Evolutionary conservation across 2,888 invertebrate species (phyloP).

Genomic region (Blera fallax): DNA sequence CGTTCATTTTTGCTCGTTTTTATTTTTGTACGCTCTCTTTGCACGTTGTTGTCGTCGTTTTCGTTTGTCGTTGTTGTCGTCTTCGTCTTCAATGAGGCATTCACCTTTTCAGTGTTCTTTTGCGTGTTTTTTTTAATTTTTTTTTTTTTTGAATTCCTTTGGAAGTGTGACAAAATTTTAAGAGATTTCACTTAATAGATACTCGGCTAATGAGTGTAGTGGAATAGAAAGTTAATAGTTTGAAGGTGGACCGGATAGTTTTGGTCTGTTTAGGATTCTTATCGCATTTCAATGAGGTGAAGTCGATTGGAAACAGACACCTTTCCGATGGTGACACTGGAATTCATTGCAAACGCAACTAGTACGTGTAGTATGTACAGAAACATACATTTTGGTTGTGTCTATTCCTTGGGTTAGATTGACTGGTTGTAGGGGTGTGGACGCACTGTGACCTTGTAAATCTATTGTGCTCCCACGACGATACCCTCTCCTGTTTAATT

Average conservation of each 20-base stretch:
- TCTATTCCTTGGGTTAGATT: too few relatives aligned
- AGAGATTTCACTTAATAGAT: constrained; percentile 14
- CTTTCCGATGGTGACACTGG: neutral
- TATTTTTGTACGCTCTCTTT: constrained; percentile 57
- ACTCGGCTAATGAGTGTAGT: neutral
- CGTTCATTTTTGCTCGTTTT: constrained; percentile 47
- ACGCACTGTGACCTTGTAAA: too few relatives aligned
- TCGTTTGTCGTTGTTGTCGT: neutral
- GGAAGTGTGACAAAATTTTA: constrained; percentile 8
- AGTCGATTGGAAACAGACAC: neutral
- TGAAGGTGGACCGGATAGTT: neutral
- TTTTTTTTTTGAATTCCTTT: constrained; percentile 34
- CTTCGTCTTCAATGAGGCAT: constrained; percentile 23
- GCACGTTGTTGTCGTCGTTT: neutral
- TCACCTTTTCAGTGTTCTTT: constrained; percentile 34
- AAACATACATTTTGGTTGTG: too few relatives aligned
- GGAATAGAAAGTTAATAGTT: neutral
- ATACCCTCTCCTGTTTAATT: too few relatives aligned
- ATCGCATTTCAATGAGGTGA: neutral
- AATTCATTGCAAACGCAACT: too few relatives aligned
- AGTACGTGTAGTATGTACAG: too few relatives aligned
- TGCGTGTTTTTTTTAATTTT: neutral
- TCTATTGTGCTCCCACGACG: too few relatives aligned
- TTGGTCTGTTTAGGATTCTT: neutral
- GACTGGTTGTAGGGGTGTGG: too few relatives aligned